A percentile compares a stretch with the other conserved stretches of the same genome.
Conservation (phyloP, 2,888 invertebrate species). For the Caenorhabditis auriculariae region DNA sequence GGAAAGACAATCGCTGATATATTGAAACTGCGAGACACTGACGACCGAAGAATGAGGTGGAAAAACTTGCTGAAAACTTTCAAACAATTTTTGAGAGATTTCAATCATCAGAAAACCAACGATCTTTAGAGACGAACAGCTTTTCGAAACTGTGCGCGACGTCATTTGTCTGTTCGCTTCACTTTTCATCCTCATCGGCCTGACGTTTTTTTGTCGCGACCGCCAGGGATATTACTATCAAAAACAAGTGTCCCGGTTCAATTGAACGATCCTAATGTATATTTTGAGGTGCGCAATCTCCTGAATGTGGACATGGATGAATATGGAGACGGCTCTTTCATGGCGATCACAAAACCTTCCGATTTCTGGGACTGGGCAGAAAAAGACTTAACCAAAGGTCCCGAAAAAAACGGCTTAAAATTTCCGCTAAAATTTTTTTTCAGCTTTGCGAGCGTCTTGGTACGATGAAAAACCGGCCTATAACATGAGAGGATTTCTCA, state of each 20-base stretch:
- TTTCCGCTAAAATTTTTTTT: not conserved
- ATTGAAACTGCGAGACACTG: constrained; percentile 24
- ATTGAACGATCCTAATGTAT: not conserved
- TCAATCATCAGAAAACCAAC: too few species aligned
- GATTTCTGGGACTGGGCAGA: constrained; percentile 45
- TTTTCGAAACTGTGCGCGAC: constrained; percentile 40
- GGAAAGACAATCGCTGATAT: constrained; percentile 34
- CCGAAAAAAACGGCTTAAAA: not conserved
- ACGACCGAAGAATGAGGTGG: constrained; percentile 34
- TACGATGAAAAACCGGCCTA: constrained; percentile 68
- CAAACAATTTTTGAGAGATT: not conserved
- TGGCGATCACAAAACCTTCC: constrained; percentile 27
- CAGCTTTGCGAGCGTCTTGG: constrained; percentile 65
- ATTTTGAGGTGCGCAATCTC: constrained; percentile 18
- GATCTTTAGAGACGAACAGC: constrained; percentile 24
- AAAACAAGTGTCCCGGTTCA: constrained; percentile 11
- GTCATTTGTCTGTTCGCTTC: constrained; percentile 37
- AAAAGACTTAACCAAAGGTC: not conserved
- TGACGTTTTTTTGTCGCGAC: constrained; percentile 43
- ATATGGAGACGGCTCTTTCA: constrained; percentile 30
- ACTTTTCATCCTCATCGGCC: constrained; percentile 36
- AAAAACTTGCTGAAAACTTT: not conserved
- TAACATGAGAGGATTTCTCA: constrained; percentile 67
- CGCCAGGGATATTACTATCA: constrained; percentile 39
- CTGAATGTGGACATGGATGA: constrained; percentile 10